Evolutionary conservation across 1,140 invertebrate species (phyloP).

Genomic region (Psix sp.): DNA sequence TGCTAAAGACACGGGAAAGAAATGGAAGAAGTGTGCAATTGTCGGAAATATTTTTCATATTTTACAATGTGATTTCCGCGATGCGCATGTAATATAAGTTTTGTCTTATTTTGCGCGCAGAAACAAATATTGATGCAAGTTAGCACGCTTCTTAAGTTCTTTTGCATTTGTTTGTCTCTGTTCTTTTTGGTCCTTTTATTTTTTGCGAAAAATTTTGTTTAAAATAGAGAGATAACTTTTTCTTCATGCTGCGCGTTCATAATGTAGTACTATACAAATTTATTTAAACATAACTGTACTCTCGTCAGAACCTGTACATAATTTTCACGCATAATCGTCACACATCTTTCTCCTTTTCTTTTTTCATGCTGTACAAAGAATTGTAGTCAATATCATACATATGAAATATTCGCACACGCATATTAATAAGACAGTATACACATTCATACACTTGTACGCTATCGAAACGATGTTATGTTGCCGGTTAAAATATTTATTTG

Average conservation of each 20-base stretch:
- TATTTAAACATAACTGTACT: conserved; percentile 60
- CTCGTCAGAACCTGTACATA: conserved; percentile 55
- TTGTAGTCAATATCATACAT: conserved; percentile 32
- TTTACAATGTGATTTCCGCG: conserved; percentile 51
- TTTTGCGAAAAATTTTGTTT: conserved; percentile 37
- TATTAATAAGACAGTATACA: conserved; percentile 28
- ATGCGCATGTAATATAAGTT: conserved; percentile 46
- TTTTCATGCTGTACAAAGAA: conserved; percentile 67
- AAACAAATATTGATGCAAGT: conserved; percentile 53
- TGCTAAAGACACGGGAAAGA: conserved; percentile 64
- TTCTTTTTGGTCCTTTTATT: conserved; percentile 46
- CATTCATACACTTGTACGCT: conserved; percentile 47
- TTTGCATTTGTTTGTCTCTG: conserved; percentile 2
- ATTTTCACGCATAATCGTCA: conserved; percentile 47
- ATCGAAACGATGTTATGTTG: conserved; percentile 49
- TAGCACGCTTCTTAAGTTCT: conserved; percentile 20
- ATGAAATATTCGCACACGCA: conserved; percentile 48
- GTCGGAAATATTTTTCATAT: conserved; percentile 51
- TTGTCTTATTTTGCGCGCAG: conserved; percentile 48
- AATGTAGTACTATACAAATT: conserved; percentile 66
- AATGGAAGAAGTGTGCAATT: conserved; percentile 55
- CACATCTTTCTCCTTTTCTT: conserved; percentile 34
- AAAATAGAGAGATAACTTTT: conserved; percentile 70
- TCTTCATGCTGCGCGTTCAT: conserved; percentile 55
- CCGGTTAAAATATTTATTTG: no score